A percentile compares a stretch with the other conserved stretches of the same genome.
These are phyloP conservation scores for Scyliorhinus canicula DNA, from an alignment of 2,797 vertebrate genomes.

Conservation along the genomic window DNA sequence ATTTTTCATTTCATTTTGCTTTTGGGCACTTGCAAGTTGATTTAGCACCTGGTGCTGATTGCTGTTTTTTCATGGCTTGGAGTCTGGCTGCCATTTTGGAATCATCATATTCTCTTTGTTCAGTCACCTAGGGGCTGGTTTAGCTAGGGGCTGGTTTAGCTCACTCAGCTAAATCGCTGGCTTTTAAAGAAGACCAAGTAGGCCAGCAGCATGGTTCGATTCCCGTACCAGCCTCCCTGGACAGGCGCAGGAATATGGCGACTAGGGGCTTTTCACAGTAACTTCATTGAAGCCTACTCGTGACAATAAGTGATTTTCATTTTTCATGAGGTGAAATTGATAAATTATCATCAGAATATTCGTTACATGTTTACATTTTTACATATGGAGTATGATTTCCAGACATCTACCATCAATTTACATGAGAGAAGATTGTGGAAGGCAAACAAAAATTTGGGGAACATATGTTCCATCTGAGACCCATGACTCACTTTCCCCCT, in stretches of 20 bases:
- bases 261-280: too few relatives aligned
- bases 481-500: neutral
- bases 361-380: neutral
- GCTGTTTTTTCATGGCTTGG: neutral
- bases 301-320: too few relatives aligned
- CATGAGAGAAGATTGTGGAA: neutral
- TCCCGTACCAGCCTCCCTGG: too few relatives aligned
- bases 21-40: neutral
- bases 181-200: too few relatives aligned
- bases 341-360: neutral
- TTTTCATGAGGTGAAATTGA: neutral
- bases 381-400: neutral
- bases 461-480: neutral
- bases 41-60: neutral
- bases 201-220: too few relatives aligned
- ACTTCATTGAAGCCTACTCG: too few relatives aligned
- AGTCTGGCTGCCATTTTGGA: neutral
- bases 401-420: neutral
- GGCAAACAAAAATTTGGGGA: neutral
- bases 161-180: too few relatives aligned
- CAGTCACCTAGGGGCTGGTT: too few relatives aligned
- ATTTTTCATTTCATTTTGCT: too few relatives aligned
- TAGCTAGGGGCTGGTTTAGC: too few relatives aligned
- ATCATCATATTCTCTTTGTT: neutral
- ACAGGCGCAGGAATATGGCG: too few relatives aligned